Evolutionary conservation across 2,888 invertebrate species (phyloP), one percentile per base, ranked within the genome.

Genomic region (Dynastes grantii): DNA sequence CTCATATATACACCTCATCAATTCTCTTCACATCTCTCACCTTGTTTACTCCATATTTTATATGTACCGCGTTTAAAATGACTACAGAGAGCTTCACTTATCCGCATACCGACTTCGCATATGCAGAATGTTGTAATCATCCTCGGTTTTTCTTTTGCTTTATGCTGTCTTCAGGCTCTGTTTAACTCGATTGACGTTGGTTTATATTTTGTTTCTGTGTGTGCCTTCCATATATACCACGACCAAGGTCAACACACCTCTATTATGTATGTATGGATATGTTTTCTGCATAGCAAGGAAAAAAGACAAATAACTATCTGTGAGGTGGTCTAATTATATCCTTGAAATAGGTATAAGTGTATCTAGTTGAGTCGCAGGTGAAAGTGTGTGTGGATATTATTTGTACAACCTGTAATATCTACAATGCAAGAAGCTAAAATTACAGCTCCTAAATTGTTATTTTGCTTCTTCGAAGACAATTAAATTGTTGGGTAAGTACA

Each of bases 171-270:
- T 45, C 11, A 45, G 45, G 45, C 11, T 45, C 45, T 45, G 45
- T 45, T 45, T 45, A 8, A 45, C 45, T 45, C 45, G 11, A 45
- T 45, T 45, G 45, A 45, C 45, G 45, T 11, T 11, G 45, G 45
- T 11, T 45, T 45, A 8, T 11, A 45, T 45, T 8, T 45, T 45
- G 45, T 45, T 55, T 55, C 55, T 16, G 55, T 4, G 16, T 55
- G 55, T 65, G 32, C 65, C 32, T 63, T 63, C 27, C 40, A 2
- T 65, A 67, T 22, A 22, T 40, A 45, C 37, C 37, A 45, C 40
- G 22, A 40, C 65, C 65, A 67, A 67, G 65, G 49, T 67, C 65
- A 67, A 67, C 65, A 67, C 45, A 67, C 65, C 65, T 67, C n/a
- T 37, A 67, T 40, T 49, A 67, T 22, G n/a, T 16, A 53, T 53